Base-by-base conservation (phyloP, 2,113 vertebrate species). In the Ictalurus punctatus region DNA sequence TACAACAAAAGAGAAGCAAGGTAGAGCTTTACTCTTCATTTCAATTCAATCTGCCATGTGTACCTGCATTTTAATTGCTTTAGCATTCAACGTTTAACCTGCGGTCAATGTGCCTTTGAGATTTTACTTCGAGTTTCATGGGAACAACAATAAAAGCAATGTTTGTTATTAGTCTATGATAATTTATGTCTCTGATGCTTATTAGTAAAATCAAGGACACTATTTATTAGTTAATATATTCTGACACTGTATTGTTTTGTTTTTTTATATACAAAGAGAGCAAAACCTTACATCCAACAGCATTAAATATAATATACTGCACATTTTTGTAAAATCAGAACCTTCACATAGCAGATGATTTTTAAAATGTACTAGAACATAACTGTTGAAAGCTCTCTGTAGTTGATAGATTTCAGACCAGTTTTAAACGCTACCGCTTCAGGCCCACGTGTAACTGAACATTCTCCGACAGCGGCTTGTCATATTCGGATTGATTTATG, bases 1-100 rank as follows among this genome's bases (percentile, higher is more conserved):
- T 99, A 91, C 88, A 95, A 95, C 6, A 93, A 85, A 88, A 86
- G 48, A 92, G 17, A 83, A 54, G 34, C 54, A 69, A 40, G 12
- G 27, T 52, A 54, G 61, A 12, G 44, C 19, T 25, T 63, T 63
- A 83, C 1, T 27, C 59, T 63, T n/a, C n/a, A 80, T 79, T 6
- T 1, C 25, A 48, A 1, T 21, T 74, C 34, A 21, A 74, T 71
- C n/a, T 34, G 14, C n/a, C 16, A 17, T 3, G 17, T 3, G 17
- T 9, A 21, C 21, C 30, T 74, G 71, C 34, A 21, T 40, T 40
- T 40, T 37, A 37, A 17, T 37, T 16, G n/a, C 30, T 30, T 14
- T 34, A 30, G 12, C 63, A 3, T 3, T n/a, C 61, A 25, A 27
- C 27, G 4, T 67, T 71, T 71, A 71, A 71, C n/a, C 48, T 56